Evolutionary conservation across 2,113 vertebrate species (phyloP), one percentile per base, ranked within the genome.

Genomic region (Procavia capensis): DNA sequence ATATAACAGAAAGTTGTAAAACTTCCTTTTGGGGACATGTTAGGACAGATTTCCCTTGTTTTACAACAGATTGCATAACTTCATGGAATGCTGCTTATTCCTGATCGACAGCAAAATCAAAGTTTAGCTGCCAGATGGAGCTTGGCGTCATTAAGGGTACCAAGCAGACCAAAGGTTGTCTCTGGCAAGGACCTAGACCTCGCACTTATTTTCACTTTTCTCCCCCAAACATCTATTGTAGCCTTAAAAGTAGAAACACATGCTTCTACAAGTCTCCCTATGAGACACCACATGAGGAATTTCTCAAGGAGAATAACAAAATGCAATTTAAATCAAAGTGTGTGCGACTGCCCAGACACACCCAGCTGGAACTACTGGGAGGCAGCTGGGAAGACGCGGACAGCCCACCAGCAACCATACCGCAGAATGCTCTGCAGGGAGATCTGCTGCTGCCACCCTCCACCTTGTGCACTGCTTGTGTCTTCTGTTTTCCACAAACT

Each of bases 211-310:
- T 93, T 57, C 81, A 81, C 9, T 45, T 59, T 90, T 91, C 66
- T 24, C 57, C 9, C 20, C 57, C 57, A 19, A 91, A 79, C 31
- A 72, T 96, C 72, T 96, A 85, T 61, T 95, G 25, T 64, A 70
- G 43, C 75, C 66, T 96, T 85, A 68, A 87, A 97, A 97, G 83
- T 45, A 93, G 87, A 96, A 96, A 93, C 88, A 96, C 81, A 93
- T 91, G 93, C 63, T 22, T 94, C 82, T 54, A 29, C 70, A 61
- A 75, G 17, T 59, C 45, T n/a, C 59, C 31, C 19, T 54, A 36
- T 39, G 90, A 66, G n/a, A 84, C 81, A 39, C 59, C 50, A 93
- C 45, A 87, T 94, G 84, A 92, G 82, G 95, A 90, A 79, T 19
- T 31, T 87, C 80, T 85, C 61, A 88, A 90, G 78, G 31, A 95